A percentile compares a stretch with the other conserved stretches of the same genome.
These are phyloP conservation scores for Euclidia mi DNA, from an alignment of 2,888 invertebrate genomes.

Conservation along the genomic window DNA sequence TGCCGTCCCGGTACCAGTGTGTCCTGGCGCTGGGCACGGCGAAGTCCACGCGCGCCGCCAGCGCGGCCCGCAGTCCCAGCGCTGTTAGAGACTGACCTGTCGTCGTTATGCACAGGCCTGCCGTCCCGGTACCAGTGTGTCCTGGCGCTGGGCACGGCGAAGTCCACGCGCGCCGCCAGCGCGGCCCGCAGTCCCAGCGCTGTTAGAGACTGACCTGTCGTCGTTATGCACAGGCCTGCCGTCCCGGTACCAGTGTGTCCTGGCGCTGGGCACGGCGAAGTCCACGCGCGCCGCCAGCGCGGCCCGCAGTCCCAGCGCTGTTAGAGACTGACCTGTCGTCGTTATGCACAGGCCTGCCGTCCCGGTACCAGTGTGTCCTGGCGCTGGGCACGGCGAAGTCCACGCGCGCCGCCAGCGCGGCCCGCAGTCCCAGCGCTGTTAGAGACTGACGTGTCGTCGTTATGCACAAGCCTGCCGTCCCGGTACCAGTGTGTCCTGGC, in stretches of 20 bases:
- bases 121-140: too few relatives aligned
- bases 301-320: conserved; percentile 92
- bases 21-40: conserved; percentile 93
- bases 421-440: too few relatives aligned
- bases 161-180: too few relatives aligned
- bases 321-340: too few relatives aligned
- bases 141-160: too few relatives aligned
- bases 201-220: conserved; percentile 71
- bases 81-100: too few relatives aligned
- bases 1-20: conserved; percentile 92
- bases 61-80: conserved; percentile 91
- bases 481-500: conserved; percentile 92
- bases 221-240: conserved; percentile 89
- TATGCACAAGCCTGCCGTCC: conserved; percentile 89
- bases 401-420: too few relatives aligned
- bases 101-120: too few relatives aligned
- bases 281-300: conserved; percentile 91
- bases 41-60: conserved; percentile 91
- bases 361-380: too few relatives aligned
- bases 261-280: conserved; percentile 92
- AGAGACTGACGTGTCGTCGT: conserved; percentile 76
- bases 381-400: too few relatives aligned
- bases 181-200: too few relatives aligned
- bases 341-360: too few relatives aligned
- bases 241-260: conserved; percentile 92